Evolutionary conservation across 2,888 invertebrate species (phyloP).

Genomic region (Cyaniris semiargus): DNA sequence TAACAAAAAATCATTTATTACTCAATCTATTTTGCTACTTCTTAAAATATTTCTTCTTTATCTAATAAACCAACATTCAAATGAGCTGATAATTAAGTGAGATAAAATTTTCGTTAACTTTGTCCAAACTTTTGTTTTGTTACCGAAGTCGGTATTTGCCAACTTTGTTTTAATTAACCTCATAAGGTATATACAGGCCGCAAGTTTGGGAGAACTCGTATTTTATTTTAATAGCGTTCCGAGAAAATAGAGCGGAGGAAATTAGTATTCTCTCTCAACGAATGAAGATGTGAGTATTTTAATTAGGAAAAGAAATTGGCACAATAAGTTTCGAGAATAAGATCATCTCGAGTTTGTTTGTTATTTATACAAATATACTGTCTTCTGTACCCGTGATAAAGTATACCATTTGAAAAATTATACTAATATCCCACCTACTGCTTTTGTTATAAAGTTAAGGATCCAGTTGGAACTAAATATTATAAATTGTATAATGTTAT

Average conservation of each 20-base stretch:
- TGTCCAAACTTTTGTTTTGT: background rate
- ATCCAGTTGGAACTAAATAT: no score
- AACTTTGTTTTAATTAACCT: constrained; percentile 25
- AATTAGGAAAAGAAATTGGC: background rate
- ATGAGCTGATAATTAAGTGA: background rate
- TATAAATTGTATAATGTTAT: no score
- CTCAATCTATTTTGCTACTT: no score
- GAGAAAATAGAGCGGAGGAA: constrained; percentile 13
- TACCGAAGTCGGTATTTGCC: background rate
- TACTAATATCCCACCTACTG: no score
- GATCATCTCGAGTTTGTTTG: background rate
- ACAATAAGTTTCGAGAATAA: background rate
- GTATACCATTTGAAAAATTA: no score
- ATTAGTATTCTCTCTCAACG: constrained; percentile 3
- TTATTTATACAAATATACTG: background rate
- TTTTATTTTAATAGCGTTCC: constrained; percentile 2
- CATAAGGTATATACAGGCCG: constrained; percentile 19
- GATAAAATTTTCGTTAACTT: constrained; percentile 5
- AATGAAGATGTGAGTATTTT: constrained; percentile 4
- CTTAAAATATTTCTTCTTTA: no score
- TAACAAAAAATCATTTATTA: no score
- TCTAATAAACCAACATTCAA: background rate
- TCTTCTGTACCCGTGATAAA: background rate
- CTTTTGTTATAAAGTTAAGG: no score
- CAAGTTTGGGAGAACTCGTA: constrained; percentile 17